A percentile compares a stretch with the other conserved stretches of the same genome.
Evolutionary conservation across 2,113 vertebrate genomes (phyloP).

Genomic region (Anarrhichthys ocellatus): DNA sequence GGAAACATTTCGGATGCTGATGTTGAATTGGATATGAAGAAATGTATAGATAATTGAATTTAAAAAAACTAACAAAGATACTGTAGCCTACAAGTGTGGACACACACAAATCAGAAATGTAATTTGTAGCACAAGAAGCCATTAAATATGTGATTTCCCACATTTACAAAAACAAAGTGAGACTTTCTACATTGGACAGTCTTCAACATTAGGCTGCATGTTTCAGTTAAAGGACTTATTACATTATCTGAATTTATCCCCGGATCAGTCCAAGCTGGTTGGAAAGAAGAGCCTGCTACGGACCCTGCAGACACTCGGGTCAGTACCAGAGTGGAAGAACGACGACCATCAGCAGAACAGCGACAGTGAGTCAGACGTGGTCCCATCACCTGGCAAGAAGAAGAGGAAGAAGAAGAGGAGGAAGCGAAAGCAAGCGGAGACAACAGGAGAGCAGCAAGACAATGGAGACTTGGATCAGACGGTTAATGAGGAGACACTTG

Average conservation of each 20-base stretch:
- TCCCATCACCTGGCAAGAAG: constrained; percentile 47
- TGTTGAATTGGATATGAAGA: not conserved
- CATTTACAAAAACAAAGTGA: not conserved
- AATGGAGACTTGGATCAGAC: constrained; percentile 1
- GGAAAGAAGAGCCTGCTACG: constrained; percentile 81
- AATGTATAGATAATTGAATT: not conserved
- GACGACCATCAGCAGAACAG: constrained; percentile 35
- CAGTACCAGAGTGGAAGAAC: constrained; percentile 76
- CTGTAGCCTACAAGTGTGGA: not conserved
- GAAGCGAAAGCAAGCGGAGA: constrained; percentile 57
- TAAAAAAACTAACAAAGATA: not conserved
- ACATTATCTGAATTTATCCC: not conserved
- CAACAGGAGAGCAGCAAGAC: constrained; percentile 44
- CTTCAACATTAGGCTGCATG: not conserved
- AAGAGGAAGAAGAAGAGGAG: constrained; percentile 79
- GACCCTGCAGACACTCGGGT: constrained; percentile 81
- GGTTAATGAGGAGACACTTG: constrained; percentile 11
- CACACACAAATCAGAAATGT: not conserved
- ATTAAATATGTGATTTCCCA: not conserved
- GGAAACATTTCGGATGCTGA: not conserved
- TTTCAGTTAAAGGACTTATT: not conserved
- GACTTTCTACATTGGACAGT: not conserved
- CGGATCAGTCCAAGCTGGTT: constrained; percentile 58
- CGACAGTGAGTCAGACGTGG: constrained; percentile 65
- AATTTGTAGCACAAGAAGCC: not conserved